A percentile compares a stretch with the other conserved stretches of the same genome.
Evolutionary conservation across 2,797 vertebrate species (phyloP).

Genomic region (Prionace glauca): DNA sequence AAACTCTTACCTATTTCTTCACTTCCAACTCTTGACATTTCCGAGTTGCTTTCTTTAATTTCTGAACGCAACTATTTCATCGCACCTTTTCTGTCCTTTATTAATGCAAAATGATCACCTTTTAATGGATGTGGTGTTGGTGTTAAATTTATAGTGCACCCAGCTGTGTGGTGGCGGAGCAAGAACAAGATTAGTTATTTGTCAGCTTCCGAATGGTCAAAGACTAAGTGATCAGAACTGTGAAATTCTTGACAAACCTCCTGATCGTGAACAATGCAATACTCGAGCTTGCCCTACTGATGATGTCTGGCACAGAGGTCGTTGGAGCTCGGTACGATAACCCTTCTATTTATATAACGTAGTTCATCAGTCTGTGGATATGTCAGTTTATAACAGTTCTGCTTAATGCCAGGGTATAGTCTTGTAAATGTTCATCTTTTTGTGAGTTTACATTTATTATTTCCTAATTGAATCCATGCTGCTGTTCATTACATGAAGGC

Average conservation of each 20-base stretch:
- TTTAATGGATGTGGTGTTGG: constrained; percentile 1
- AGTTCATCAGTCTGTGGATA: constrained; percentile 17
- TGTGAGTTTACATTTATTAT: constrained; percentile 34
- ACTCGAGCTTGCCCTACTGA: constrained; percentile 79
- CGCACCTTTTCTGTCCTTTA: background rate
- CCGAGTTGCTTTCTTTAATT: background rate
- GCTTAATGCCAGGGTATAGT: constrained; percentile 37
- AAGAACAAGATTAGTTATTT: constrained; percentile 85
- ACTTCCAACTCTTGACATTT: background rate
- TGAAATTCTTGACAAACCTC: constrained; percentile 94
- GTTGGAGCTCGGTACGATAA: constrained; percentile 93
- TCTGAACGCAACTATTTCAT: background rate
- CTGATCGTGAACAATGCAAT: constrained; percentile 94
- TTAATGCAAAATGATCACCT: background rate
- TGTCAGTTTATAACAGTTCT: constrained; percentile 23
- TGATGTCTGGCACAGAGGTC: constrained; percentile 82
- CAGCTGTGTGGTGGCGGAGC: constrained; percentile 84
- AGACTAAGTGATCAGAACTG: constrained; percentile 93
- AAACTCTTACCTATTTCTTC: background rate
- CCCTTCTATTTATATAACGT: constrained; percentile 37
- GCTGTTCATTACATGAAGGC: constrained; percentile 33
- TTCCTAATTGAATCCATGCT: constrained; percentile 35
- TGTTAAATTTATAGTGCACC: constrained; percentile 65
- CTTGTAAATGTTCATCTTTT: constrained; percentile 30
- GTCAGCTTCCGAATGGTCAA: constrained; percentile 85